Conservation (phyloP, 2,113 vertebrate species). For the Zootoca vivipara region DNA sequence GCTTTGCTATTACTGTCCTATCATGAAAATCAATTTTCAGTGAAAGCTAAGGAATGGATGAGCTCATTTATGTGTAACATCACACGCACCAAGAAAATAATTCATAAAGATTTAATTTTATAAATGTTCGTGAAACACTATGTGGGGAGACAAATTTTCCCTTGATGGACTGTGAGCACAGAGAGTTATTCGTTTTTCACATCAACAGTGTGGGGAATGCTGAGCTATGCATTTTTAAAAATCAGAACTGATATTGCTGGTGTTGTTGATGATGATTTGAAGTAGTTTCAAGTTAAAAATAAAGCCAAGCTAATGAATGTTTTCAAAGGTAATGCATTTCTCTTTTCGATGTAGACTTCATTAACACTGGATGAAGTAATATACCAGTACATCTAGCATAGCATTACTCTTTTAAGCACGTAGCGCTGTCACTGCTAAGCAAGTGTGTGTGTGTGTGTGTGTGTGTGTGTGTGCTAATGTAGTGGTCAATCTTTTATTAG, state of each 20-base stretch:
- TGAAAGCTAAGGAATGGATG: neutral
- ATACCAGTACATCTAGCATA: neutral
- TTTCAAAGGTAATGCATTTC: neutral
- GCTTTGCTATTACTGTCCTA: constrained; percentile 2
- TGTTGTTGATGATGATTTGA: neutral
- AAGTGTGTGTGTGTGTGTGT: too few relatives aligned
- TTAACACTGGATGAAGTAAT: neutral
- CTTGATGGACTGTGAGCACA: neutral
- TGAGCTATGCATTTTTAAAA: neutral
- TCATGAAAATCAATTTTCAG: constrained; percentile 30
- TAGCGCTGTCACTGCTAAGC: neutral
- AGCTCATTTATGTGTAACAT: neutral
- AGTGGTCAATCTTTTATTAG: neutral
- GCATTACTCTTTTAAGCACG: neutral
- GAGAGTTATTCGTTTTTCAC: neutral
- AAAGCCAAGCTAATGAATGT: neutral
- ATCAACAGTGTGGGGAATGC: too few relatives aligned
- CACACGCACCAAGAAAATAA: constrained; percentile 5
- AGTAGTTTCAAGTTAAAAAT: neutral
- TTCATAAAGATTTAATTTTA: constrained; percentile 19
- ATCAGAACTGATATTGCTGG: neutral
- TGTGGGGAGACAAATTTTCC: neutral
- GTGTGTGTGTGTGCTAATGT: neutral
- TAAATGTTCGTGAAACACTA: constrained; percentile 2
- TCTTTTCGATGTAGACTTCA: neutral